phyloP scores from a whole-genome alignment of 2,113 vertebrate genomes.

The Nipponia nippon region DNA sequence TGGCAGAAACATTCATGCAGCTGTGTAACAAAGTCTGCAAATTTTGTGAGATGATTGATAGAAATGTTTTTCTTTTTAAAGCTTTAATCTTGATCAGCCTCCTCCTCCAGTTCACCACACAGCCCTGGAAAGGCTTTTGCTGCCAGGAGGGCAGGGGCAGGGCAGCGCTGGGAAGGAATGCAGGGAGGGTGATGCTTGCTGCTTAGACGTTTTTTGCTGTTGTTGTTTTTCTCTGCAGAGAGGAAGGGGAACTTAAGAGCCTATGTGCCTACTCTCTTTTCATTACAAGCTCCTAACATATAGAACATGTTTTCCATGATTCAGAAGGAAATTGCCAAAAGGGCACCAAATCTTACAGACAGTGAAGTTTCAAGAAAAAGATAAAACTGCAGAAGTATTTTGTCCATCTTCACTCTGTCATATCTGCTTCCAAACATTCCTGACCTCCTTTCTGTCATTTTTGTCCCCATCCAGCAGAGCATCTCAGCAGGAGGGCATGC shows the following conservation, averaged over 20 bases:
- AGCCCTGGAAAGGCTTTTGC: background rate
- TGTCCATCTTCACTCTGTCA: background rate
- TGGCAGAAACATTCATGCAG: background rate
- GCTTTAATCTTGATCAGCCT: background rate
- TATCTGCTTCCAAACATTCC: background rate
- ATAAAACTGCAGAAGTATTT: background rate
- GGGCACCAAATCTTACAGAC: constrained; percentile 16
- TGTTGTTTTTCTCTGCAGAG: background rate
- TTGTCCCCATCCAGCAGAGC: background rate
- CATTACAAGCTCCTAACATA: background rate
- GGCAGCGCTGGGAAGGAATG: background rate
- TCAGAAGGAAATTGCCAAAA: constrained; percentile 27
- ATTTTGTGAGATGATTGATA: background rate
- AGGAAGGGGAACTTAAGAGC: background rate
- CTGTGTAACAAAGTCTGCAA: background rate
- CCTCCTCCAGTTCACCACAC: background rate
- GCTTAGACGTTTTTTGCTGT: background rate
- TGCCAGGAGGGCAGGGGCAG: background rate
- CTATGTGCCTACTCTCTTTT: background rate
- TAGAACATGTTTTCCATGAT: background rate
- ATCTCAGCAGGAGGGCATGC: background rate
- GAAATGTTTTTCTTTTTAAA: background rate
- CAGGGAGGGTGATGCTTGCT: background rate
- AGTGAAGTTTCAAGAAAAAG: constrained; percentile 25
- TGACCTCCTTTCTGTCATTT: background rate